A percentile compares a stretch with the other conserved stretches of the same genome.
Conservation (phyloP, 1,140 invertebrate genomes). For the Musca domestica region DNA sequence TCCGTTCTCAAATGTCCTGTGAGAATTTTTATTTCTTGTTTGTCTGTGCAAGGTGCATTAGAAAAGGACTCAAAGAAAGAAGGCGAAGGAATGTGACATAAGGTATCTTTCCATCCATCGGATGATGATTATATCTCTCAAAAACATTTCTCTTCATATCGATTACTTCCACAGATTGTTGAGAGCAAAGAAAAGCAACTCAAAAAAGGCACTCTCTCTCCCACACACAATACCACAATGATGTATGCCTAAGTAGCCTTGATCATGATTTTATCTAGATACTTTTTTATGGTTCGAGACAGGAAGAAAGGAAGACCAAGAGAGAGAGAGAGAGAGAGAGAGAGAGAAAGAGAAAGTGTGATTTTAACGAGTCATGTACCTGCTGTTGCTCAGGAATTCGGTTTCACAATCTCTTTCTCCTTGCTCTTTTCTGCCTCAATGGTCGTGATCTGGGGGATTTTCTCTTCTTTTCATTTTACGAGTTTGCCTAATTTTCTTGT, state of each 20-base stretch:
- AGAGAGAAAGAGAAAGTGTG: neutral
- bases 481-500: constrained; percentile 50
- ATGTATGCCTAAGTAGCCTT: too few species aligned
- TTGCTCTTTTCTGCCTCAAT: neutral
- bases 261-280: constrained; percentile 2
- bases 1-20: constrained; percentile 23
- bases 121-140: too few species aligned
- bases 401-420: too few species aligned
- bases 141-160: too few species aligned
- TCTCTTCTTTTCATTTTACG: too few species aligned
- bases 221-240: too few species aligned
- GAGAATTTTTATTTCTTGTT: constrained; percentile 17
- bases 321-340: neutral
- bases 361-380: neutral
- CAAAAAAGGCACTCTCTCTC: too few species aligned
- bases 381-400: neutral
- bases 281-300: neutral
- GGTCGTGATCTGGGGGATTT: neutral
- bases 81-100: neutral
- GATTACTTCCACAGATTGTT: too few species aligned
- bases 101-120: neutral
- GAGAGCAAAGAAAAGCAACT: too few species aligned
- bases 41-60: neutral
- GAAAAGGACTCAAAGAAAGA: too few species aligned
- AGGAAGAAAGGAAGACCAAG: neutral